phyloP scores from a whole-genome alignment of 1,140 invertebrate genomes.

The Oryzaephilus surinamensis region DNA sequence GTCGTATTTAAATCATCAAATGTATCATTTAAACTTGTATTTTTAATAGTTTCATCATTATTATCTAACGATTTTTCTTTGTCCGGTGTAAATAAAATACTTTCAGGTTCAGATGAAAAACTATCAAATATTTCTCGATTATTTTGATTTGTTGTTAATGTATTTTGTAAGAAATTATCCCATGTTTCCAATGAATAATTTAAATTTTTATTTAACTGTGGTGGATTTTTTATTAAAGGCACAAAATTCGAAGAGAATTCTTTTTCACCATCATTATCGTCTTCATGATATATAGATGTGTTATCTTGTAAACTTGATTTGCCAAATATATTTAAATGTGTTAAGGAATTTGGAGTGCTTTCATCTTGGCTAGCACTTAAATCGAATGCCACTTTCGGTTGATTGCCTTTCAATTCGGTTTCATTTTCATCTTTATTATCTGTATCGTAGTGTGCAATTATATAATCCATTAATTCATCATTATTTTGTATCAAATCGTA shows the following conservation, averaged over 20 bases:
- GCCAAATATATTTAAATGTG: constrained; percentile 16
- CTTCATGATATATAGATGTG: constrained; percentile 1
- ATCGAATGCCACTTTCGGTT: constrained; percentile 19
- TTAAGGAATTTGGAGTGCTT: constrained; percentile 23
- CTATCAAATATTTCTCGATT: constrained; percentile 28
- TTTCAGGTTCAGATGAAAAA: constrained; percentile 31
- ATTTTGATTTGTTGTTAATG: constrained; percentile 28
- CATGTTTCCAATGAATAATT: constrained; percentile 36
- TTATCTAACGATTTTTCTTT: constrained; percentile 8
- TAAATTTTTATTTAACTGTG: constrained; percentile 13
- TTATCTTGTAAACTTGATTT: constrained; percentile 16
- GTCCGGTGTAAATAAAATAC: constrained; percentile 28
- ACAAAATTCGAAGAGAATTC: constrained; percentile 44
- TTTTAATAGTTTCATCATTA: constrained; percentile 8
- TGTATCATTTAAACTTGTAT: no score
- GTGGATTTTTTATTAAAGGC: no score
- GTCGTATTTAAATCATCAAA: constrained; percentile 5
- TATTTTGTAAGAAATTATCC: constrained; percentile 34
- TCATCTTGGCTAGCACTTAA: constrained; percentile 24
- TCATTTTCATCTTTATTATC: constrained; percentile 3
- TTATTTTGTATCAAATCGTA: constrained; percentile 24
- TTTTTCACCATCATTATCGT: constrained; percentile 36
- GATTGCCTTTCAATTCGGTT: no score
- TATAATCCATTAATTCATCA: constrained; percentile 24
- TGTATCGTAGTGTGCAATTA: constrained; percentile 20